Percentiles rank a stretch among this genome's conserved stretches.
Evolutionary conservation across 2,888 invertebrate species (phyloP).

Genomic region (Drosophila aldrichi): DNA sequence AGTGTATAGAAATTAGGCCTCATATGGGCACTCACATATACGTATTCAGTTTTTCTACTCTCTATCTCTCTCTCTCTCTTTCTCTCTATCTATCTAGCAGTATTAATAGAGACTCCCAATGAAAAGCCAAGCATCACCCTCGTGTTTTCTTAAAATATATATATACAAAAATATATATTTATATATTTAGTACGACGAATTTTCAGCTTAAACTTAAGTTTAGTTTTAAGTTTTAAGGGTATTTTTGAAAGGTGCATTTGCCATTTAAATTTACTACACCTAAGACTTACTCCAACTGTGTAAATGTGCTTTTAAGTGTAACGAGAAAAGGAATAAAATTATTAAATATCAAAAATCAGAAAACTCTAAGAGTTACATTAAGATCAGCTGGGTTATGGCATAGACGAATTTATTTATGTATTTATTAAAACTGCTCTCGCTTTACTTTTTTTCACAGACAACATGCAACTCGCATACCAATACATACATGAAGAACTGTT

Average conservation of each 20-base stretch:
- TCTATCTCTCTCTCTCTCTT: neutral
- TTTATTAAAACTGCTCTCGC: no score
- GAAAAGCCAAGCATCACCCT: conserved; percentile 6
- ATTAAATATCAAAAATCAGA: neutral
- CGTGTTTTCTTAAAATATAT: conserved; percentile 7
- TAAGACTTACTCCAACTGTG: conserved; percentile 26
- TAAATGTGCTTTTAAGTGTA: conserved; percentile 51
- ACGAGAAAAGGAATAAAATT: conserved; percentile 19
- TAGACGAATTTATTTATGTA: no score
- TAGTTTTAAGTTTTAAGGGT: conserved; percentile 16
- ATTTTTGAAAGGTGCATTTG: conserved; percentile 11
- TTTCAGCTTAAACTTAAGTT: conserved; percentile 17
- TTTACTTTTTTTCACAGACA: no score
- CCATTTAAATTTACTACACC: conserved; percentile 14
- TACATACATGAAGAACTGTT: no score
- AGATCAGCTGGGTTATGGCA: no score
- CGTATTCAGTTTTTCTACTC: conserved; percentile 25
- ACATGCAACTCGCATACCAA: no score
- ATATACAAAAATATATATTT: neutral
- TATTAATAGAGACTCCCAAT: conserved; percentile 28
- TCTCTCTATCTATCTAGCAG: conserved; percentile 19
- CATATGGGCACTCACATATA: conserved; percentile 18
- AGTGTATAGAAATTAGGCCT: conserved; percentile 8
- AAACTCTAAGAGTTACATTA: no score
- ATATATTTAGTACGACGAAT: conserved; percentile 11